Conservation (phyloP, 2,113 vertebrate species). For the Oenanthe melanoleuca region DNA sequence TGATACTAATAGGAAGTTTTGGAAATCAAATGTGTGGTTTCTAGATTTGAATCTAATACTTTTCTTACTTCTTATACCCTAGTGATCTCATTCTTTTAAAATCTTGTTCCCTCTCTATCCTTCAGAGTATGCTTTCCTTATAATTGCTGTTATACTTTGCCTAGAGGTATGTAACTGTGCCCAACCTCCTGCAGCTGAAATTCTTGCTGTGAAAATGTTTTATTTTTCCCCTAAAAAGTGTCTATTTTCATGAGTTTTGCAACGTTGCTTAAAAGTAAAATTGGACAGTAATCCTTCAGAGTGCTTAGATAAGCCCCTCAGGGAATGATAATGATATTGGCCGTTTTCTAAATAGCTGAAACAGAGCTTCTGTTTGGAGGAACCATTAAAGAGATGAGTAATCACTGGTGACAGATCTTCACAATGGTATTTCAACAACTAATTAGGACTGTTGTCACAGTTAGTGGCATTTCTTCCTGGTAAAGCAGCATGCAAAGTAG, state of each 20-base stretch:
- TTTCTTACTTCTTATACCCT: not conserved
- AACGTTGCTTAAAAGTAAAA: constrained; percentile 46
- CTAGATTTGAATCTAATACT: not conserved
- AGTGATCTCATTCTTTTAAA: not conserved
- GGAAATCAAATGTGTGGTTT: not conserved
- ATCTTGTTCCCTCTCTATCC: not conserved
- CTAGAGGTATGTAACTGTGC: not conserved
- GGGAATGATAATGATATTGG: constrained; percentile 53
- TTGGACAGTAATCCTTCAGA: constrained; percentile 50
- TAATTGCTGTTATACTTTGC: constrained; percentile 24
- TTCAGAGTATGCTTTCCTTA: not conserved
- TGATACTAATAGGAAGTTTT: not conserved
- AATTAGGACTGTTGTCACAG: constrained; percentile 65
- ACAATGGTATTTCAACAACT: constrained; percentile 66
- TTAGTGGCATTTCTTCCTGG: constrained; percentile 19
- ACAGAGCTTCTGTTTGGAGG: constrained; percentile 46
- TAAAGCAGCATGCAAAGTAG: constrained; percentile 34
- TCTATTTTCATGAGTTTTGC: constrained; percentile 39
- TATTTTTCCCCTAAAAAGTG: constrained; percentile 3
- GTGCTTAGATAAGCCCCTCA: constrained; percentile 32
- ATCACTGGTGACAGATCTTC: constrained; percentile 58
- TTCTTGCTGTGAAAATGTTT: constrained; percentile 10
- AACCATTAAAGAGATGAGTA: constrained; percentile 59
- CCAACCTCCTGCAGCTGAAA: not conserved
- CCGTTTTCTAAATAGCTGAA: constrained; percentile 63